Conservation (phyloP, 2,113 vertebrate species). For the Notothenia rossii region DNA sequence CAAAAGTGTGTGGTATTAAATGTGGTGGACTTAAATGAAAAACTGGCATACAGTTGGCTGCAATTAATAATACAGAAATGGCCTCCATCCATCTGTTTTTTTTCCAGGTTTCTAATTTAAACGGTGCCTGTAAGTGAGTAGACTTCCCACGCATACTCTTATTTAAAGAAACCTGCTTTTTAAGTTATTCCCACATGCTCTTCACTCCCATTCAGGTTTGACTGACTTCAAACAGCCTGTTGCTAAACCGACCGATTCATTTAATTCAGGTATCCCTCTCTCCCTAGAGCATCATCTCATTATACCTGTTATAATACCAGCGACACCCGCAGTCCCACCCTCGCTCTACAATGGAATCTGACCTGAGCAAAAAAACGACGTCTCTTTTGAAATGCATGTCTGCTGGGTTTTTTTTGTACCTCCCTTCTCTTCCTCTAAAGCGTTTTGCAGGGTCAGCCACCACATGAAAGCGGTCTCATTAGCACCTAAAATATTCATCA, state of each 20-base stretch:
- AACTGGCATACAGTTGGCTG: slow-evolving; percentile 16
- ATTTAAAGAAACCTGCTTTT: slow-evolving; percentile 32
- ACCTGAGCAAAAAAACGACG: slow-evolving; percentile 72
- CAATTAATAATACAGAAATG: slow-evolving; percentile 29
- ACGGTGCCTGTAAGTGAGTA: neutral
- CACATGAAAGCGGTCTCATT: slow-evolving; percentile 51
- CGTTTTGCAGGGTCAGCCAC: slow-evolving; percentile 54
- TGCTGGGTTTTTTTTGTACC: slow-evolving; percentile 31
- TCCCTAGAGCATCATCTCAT: slow-evolving; percentile 79
- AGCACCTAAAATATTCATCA: slow-evolving; percentile 59
- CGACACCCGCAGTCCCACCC: slow-evolving; percentile 82
- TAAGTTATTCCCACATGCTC: slow-evolving; percentile 19
- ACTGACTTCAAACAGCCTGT: slow-evolving; percentile 72
- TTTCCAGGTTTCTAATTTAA: neutral
- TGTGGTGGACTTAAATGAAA: slow-evolving; percentile 50
- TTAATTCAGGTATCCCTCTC: slow-evolving; percentile 76
- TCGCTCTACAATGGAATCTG: slow-evolving; percentile 78
- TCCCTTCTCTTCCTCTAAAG: slow-evolving; percentile 58
- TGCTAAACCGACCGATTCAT: slow-evolving; percentile 68
- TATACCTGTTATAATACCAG: slow-evolving; percentile 83
- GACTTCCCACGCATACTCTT: neutral
- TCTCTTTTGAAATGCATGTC: slow-evolving; percentile 81
- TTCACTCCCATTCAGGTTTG: slow-evolving; percentile 46
- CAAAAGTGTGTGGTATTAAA: slow-evolving; percentile 68
- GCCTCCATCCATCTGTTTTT: neutral